Percentiles rank a stretch among this genome's conserved stretches.
These are phyloP conservation scores for Chironomus riparius DNA, from an alignment of 2,888 invertebrate genomes.

Conservation along the genomic window DNA sequence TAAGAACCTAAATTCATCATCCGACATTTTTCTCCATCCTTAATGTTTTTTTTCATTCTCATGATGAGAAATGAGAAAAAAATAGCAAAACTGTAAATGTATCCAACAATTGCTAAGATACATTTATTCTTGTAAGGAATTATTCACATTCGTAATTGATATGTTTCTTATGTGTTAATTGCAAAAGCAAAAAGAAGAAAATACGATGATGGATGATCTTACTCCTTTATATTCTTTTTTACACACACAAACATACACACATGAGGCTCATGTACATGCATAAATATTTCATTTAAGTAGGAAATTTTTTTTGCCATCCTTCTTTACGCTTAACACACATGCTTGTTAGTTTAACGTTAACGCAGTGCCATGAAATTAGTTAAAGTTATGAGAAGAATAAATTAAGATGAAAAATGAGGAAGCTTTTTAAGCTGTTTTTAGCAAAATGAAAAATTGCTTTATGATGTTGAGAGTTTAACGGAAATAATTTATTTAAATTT, in stretches of 20 bases:
- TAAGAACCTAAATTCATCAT: too few relatives aligned
- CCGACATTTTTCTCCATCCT: too few relatives aligned
- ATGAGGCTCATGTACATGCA: background rate
- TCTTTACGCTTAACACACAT: too few relatives aligned
- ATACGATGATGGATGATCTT: slow-evolving; percentile 21
- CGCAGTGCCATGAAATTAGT: background rate
- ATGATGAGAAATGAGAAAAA: background rate
- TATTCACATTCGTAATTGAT: slow-evolving; percentile 16
- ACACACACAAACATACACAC: background rate
- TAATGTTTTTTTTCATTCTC: background rate
- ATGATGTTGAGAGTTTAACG: too few relatives aligned
- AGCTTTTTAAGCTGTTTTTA: too few relatives aligned
- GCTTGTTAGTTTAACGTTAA: too few relatives aligned
- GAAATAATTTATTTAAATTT: too few relatives aligned
- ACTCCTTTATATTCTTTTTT: background rate
- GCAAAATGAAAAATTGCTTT: too few relatives aligned
- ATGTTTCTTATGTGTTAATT: slow-evolving; percentile 23
- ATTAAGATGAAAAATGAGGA: background rate
- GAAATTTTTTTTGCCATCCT: too few relatives aligned
- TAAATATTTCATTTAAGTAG: background rate
- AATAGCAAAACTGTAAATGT: too few relatives aligned
- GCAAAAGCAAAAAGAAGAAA: background rate
- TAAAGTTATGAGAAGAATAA: background rate
- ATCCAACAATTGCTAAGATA: background rate
- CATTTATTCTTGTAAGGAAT: background rate